A percentile compares a stretch with the other conserved stretches of the same genome.
phyloP scores from a whole-genome alignment of 2,888 invertebrate genomes.

The Mimachlamys varia region DNA sequence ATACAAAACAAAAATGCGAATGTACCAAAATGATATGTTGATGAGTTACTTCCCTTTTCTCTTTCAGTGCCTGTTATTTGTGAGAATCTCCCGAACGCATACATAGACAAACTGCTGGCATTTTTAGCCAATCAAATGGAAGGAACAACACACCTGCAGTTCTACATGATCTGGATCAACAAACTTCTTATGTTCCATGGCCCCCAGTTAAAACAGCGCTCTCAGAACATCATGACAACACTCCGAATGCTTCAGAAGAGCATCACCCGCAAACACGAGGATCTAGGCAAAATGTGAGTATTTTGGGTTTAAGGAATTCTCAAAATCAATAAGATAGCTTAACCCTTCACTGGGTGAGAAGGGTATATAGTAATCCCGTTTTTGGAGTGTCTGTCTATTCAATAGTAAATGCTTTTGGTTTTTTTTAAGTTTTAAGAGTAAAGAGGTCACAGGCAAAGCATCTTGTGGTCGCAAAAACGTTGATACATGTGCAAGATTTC shows the following conservation, averaged over 20 bases:
- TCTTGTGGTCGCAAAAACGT: no score
- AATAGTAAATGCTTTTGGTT: no score
- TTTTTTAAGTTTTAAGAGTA: no score
- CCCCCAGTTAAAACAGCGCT: slow-evolving; percentile 81
- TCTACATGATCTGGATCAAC: slow-evolving; percentile 91
- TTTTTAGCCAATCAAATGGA: slow-evolving; percentile 89
- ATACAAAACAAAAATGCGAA: no score
- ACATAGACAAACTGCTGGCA: slow-evolving; percentile 88
- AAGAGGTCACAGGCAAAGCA: no score
- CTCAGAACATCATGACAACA: slow-evolving; percentile 85
- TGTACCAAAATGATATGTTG: neutral
- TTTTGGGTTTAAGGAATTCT: neutral
- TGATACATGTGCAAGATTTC: no score
- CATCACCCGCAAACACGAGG: slow-evolving; percentile 90
- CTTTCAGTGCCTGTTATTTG: slow-evolving; percentile 90
- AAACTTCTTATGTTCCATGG: slow-evolving; percentile 87
- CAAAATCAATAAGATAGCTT: neutral
- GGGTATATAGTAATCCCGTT: no score
- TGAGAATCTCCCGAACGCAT: slow-evolving; percentile 87
- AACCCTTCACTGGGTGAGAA: no score
- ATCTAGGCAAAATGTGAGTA: slow-evolving; percentile 90
- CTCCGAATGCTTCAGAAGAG: slow-evolving; percentile 86
- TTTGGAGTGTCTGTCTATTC: no score
- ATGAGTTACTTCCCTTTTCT: neutral
- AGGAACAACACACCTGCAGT: slow-evolving; percentile 92